Evolutionary conservation across 2,797 vertebrate species (phyloP).

Genomic region (Rallus crepitans): DNA sequence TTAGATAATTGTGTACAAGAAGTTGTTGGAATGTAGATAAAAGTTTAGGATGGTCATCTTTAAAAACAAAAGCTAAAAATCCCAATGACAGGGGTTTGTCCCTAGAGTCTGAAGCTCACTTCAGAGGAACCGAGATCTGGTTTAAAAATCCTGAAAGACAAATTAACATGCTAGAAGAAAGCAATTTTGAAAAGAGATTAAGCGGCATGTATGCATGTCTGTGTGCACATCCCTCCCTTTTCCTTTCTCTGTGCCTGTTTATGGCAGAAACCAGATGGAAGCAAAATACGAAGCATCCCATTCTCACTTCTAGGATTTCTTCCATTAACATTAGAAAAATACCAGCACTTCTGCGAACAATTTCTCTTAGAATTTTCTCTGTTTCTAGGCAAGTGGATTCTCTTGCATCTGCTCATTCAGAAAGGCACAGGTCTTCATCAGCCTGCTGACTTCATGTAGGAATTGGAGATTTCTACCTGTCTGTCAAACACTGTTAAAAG

Average conservation of each 20-base stretch:
- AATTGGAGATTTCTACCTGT: background rate
- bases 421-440: background rate
- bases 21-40: background rate
- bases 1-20: background rate
- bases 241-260: background rate
- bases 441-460: background rate
- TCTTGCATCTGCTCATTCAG: background rate
- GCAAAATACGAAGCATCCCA: background rate
- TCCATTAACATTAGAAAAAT: background rate
- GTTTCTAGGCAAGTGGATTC: background rate
- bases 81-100: background rate
- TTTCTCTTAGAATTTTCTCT: background rate
- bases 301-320: background rate
- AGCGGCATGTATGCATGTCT: background rate
- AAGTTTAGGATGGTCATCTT: background rate
- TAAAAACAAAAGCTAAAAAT: background rate
- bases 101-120: background rate
- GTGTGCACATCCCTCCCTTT: background rate
- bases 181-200: background rate
- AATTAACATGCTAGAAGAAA: background rate
- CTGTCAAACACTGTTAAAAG: background rate
- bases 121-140: background rate
- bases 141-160: background rate
- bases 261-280: background rate
- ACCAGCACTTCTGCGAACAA: background rate